Evolutionary conservation across 2,113 vertebrate genomes (phyloP).

Genomic region (Atrichornis clamosus): DNA sequence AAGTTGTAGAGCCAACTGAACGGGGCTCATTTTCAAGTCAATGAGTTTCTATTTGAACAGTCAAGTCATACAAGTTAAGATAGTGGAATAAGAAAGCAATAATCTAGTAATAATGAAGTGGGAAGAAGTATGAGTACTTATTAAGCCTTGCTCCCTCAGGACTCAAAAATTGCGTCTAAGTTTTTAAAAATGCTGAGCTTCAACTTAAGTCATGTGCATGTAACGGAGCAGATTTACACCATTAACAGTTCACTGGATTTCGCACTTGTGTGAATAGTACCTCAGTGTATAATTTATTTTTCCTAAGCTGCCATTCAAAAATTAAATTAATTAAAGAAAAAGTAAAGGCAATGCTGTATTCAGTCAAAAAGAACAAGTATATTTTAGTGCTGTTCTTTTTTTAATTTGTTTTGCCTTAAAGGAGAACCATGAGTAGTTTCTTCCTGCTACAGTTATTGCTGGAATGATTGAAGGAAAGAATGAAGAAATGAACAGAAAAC

Average conservation of each 20-base stretch:
- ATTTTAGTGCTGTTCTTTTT: not conserved
- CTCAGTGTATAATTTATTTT: not conserved
- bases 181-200: conserved; percentile 27
- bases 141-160: conserved; percentile 3
- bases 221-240: not conserved
- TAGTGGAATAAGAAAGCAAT: conserved; percentile 45
- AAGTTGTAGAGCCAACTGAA: not conserved
- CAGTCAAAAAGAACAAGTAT: not conserved
- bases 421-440: not conserved
- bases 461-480: not conserved
- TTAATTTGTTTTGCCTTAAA: not conserved
- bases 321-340: not conserved
- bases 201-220: not conserved
- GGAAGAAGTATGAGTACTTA: not conserved
- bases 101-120: conserved; percentile 30
- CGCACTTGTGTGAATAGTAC: not conserved
- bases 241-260: not conserved
- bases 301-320: not conserved
- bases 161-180: not conserved
- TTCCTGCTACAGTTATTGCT: not conserved
- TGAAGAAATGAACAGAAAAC: not conserved
- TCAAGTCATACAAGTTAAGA: conserved; percentile 39
- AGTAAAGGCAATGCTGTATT: not conserved
- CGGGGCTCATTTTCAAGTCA: conserved; percentile 53
- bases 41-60: conserved; percentile 55